These are phyloP conservation scores for Siniperca knerii DNA, from an alignment of 2,113 vertebrate genomes.

Conservation along the genomic window DNA sequence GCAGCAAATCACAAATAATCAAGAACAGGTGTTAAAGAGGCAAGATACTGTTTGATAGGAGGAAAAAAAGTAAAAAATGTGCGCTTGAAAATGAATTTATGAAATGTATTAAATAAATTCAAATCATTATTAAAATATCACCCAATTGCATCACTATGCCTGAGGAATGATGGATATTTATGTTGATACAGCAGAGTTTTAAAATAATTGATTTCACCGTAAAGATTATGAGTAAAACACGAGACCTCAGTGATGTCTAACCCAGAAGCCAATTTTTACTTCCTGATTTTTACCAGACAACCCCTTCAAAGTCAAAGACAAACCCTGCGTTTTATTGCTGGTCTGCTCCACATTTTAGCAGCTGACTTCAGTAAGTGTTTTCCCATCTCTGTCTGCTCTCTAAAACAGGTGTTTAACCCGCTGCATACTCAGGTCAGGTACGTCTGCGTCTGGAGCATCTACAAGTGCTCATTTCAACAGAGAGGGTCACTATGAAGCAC, in stretches of 20 bases:
- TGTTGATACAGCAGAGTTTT: background rate
- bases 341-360: slow-evolving; percentile 33
- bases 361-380: slow-evolving; percentile 62
- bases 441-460: background rate
- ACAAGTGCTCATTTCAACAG: slow-evolving; percentile 1
- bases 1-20: background rate
- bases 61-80: background rate
- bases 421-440: slow-evolving; percentile 18
- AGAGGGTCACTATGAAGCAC: background rate
- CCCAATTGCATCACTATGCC: background rate
- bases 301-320: slow-evolving; percentile 29
- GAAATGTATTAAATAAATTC: background rate
- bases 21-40: slow-evolving; percentile 15
- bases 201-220: background rate
- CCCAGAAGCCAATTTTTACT: slow-evolving; percentile 15
- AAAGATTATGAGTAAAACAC: background rate
- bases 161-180: background rate
- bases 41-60: background rate
- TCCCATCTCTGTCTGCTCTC: slow-evolving; percentile 42
- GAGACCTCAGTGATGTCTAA: background rate
- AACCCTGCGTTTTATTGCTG: slow-evolving; percentile 39
- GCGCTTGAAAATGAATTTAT: background rate
- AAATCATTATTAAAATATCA: background rate
- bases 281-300: slow-evolving; percentile 50
- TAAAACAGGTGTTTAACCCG: slow-evolving; percentile 59